Conservation (phyloP, 1,140 invertebrate species). For the Drosophila sp. region DNA sequence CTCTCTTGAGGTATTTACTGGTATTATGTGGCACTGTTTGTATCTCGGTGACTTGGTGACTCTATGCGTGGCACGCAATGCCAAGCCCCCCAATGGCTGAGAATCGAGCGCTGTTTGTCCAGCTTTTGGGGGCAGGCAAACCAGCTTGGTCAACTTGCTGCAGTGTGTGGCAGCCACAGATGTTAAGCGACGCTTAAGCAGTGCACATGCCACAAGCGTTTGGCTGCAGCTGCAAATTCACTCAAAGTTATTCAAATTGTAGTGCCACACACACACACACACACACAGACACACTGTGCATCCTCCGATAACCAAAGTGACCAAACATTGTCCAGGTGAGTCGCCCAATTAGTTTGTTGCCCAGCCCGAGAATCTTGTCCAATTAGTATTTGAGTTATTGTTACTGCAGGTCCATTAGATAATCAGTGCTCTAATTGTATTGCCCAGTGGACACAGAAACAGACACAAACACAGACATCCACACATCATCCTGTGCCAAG, state of each 20-base stretch:
- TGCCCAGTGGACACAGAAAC: slow-evolving; percentile 6
- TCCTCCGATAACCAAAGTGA: slow-evolving; percentile 14
- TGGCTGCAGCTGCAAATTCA: slow-evolving; percentile 6
- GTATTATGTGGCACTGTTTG: neutral
- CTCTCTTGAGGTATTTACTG: neutral
- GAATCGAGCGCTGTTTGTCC: slow-evolving; percentile 38
- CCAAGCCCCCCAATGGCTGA: slow-evolving; percentile 48
- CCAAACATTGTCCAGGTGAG: slow-evolving; percentile 32
- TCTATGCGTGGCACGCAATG: slow-evolving; percentile 56
- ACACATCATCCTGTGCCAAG: neutral
- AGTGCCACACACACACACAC: slow-evolving; percentile 14
- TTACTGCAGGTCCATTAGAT: slow-evolving; percentile 37
- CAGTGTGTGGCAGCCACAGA: slow-evolving; percentile 61
- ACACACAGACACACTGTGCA: too few relatives aligned
- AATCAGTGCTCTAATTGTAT: slow-evolving; percentile 46
- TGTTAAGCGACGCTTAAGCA: slow-evolving; percentile 71
- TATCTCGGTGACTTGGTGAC: too few relatives aligned
- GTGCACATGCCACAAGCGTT: slow-evolving; percentile 59
- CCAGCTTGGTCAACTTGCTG: slow-evolving; percentile 64
- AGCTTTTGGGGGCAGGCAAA: slow-evolving; percentile 62
- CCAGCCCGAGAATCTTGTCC: slow-evolving; percentile 21
- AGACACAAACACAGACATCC: neutral
- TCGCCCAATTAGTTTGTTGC: slow-evolving; percentile 22
- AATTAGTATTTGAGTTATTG: slow-evolving; percentile 54
- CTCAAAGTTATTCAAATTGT: slow-evolving; percentile 27